Percentiles rank a stretch among this genome's conserved stretches.
Evolutionary conservation across 2,113 vertebrate genomes (phyloP).

Genomic region (Petrocephalus zakoni): DNA sequence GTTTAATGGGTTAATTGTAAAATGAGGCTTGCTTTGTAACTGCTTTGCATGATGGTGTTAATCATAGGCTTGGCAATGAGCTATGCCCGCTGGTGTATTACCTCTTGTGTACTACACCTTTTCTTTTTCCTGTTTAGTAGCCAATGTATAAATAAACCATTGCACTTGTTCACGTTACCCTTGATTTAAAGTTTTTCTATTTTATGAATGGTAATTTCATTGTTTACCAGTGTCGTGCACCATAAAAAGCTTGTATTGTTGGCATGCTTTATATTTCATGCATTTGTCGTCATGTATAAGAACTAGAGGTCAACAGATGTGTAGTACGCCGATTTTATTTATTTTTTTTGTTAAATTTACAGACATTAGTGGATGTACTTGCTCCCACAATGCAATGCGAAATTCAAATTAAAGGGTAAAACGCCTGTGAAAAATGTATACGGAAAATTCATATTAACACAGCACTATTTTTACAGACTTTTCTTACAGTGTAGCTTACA

Average conservation of each 20-base stretch:
- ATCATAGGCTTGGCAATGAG: not conserved
- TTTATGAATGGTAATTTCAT: not conserved
- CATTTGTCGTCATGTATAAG: not conserved
- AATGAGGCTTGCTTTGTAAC: not conserved
- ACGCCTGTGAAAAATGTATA: no score
- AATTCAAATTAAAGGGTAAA: no score
- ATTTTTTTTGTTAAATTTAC: no score
- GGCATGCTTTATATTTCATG: not conserved
- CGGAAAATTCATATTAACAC: no score
- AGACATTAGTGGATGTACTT: no score
- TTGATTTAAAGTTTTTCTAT: not conserved
- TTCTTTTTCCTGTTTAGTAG: not conserved
- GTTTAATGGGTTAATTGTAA: not conserved
- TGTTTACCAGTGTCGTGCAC: not conserved
- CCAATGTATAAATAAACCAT: not conserved
- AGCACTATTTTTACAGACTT: no score
- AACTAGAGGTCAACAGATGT: no score
- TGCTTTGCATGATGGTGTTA: not conserved
- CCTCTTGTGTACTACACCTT: not conserved
- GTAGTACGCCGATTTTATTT: no score
- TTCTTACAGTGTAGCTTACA: no score
- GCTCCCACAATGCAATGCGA: no score
- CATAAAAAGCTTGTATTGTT: not conserved
- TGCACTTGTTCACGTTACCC: not conserved
- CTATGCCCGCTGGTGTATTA: not conserved